Base-by-base conservation (phyloP, 2,888 invertebrate species). In the Acronicta alni region DNA sequence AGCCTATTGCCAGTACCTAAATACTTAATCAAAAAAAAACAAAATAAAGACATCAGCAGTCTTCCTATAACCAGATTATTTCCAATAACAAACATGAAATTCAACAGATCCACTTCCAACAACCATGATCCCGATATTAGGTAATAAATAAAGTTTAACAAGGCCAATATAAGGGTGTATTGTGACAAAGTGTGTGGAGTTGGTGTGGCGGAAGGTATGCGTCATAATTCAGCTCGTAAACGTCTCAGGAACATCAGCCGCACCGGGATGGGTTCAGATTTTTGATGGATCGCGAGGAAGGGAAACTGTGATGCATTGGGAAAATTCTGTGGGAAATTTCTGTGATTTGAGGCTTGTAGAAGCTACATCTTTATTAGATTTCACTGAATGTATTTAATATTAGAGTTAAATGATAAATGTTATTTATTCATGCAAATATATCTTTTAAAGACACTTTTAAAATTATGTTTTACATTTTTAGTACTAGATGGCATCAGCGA, bases 141-240 rank as follows among this genome's bases (percentile, higher is more conserved):
- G 73, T 64, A 76, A 83, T 83, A 83, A 83, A 83, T 83, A 83
- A 80, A 75, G 58, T 80, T 77, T 76, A 68, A 83, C 80, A 83
- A 80, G 80, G 75, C 77, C 78, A 77, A 81, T 81, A 78, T 66
- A 42, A 72, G 71, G 75, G 74, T 69, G 67, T 72, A 75, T 75
- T 70, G 79, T 82, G 84, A 85, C 82, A 84, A 83, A 85, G 79
- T 82, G 67, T 69, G 63, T 48, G 59, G 71, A 72, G 71, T 80
- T 82, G 72, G 81, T 86, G 80, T 81, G 77, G 82, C 89, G 91
- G 91, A 91, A 92, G 85, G 87, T 83, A 86, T 89, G 82, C 85
- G 86, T 89, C 91, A 91, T 92, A 91, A 91, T 89, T 87, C 81
- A 66, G 87, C 83, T 89, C 89, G 90, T 92, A 90, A 90, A 90